Conservation (phyloP, 2,888 invertebrate genomes). For the Catocala fraxini region DNA sequence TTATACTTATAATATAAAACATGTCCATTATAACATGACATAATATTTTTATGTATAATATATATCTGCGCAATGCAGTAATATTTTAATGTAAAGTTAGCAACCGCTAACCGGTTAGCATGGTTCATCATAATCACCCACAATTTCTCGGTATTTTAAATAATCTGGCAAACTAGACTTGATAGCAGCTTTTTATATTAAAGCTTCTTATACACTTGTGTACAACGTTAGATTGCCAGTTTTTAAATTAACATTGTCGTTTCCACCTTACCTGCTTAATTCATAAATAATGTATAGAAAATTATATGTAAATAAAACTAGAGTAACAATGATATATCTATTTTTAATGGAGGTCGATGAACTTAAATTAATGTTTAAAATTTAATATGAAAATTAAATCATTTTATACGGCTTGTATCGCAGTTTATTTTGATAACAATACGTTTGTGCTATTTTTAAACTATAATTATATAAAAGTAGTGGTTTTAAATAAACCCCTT, state of each 20-base stretch:
- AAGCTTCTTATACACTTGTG: neutral
- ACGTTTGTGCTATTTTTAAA: too few relatives aligned
- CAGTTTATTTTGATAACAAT: too few relatives aligned
- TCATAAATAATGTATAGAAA: neutral
- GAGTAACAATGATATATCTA: neutral
- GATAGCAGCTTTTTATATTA: neutral
- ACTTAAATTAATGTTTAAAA: neutral
- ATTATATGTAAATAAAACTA: neutral
- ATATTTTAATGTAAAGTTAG: slow-evolving; percentile 11
- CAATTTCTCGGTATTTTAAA: slow-evolving; percentile 11
- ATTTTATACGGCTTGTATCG: too few relatives aligned
- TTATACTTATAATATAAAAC: too few relatives aligned
- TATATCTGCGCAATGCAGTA: slow-evolving; percentile 3
- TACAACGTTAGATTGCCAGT: too few relatives aligned
- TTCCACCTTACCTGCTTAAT: neutral
- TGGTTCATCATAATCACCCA: slow-evolving; percentile 9
- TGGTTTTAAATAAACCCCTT: too few relatives aligned
- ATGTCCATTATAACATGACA: neutral
- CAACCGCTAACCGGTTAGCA: slow-evolving; percentile 22
- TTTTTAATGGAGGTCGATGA: neutral
- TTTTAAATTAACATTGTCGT: too few relatives aligned
- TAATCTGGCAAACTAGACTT: slow-evolving; percentile 26
- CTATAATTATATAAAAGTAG: too few relatives aligned
- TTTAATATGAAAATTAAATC: too few relatives aligned
- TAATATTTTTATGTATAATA: neutral